Evolutionary conservation across 2,113 vertebrate genomes (phyloP).

Genomic region (Chloebia gouldiae): DNA sequence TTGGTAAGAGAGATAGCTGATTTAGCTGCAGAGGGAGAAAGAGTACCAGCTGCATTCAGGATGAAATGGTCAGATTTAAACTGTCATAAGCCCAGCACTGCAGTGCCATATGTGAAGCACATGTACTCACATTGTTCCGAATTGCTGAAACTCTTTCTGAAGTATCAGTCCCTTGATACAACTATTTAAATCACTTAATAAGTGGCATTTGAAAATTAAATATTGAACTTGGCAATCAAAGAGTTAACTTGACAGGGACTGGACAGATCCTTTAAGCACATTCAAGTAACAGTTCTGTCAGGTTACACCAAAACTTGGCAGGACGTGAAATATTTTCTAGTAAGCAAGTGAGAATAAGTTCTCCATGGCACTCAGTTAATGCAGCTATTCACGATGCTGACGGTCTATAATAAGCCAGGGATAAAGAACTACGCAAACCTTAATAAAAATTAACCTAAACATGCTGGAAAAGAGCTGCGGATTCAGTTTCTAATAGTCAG

Average conservation of each 20-base stretch:
- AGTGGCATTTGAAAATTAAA: neutral
- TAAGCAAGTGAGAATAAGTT: slow-evolving; percentile 10
- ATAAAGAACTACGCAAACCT: slow-evolving; percentile 23
- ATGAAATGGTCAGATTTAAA: neutral
- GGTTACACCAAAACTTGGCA: slow-evolving; percentile 25
- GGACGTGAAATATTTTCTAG: neutral
- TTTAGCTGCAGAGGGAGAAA: neutral
- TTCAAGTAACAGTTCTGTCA: slow-evolving; percentile 13
- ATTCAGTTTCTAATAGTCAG: neutral
- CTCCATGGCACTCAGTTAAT: neutral
- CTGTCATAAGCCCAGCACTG: neutral
- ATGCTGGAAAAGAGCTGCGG: neutral
- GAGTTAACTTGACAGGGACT: slow-evolving; percentile 24
- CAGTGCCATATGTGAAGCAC: slow-evolving; percentile 39
- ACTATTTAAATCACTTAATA: neutral
- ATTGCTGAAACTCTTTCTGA: neutral
- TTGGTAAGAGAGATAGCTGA: neutral
- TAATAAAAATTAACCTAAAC: slow-evolving; percentile 36
- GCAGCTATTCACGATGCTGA: neutral
- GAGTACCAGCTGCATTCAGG: slow-evolving; percentile 7
- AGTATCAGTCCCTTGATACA: neutral
- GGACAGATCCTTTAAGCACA: neutral
- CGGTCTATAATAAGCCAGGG: neutral
- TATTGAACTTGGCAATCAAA: neutral
- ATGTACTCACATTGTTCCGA: slow-evolving; percentile 8